These are phyloP conservation scores for Metacarcinus magister DNA, from an alignment of 2,888 invertebrate species.

Conservation along the genomic window DNA sequence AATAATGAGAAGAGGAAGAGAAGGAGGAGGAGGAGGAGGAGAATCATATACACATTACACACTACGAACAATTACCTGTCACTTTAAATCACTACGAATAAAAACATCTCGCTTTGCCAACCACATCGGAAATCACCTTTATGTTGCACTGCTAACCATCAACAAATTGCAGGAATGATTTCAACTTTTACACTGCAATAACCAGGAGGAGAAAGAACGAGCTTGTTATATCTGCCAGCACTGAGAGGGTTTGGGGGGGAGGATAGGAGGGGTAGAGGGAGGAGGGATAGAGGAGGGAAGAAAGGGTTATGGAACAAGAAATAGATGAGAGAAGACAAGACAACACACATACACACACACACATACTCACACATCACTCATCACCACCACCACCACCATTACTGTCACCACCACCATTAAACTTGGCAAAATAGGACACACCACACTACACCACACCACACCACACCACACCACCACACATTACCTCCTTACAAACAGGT, in stretches of 20 bases:
- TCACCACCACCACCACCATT: background rate
- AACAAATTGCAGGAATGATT: background rate
- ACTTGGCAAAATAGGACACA: background rate
- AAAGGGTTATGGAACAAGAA: background rate
- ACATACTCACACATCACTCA: background rate
- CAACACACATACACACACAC: background rate
- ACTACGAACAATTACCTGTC: background rate
- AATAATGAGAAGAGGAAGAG: background rate
- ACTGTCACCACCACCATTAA: background rate
- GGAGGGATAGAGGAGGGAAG: background rate
- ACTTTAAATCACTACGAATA: background rate
- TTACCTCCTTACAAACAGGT: background rate
- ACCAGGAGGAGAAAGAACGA: background rate
- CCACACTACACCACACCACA: background rate
- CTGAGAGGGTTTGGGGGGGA: background rate
- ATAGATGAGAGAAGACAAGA: background rate
- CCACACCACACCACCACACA: too few relatives aligned
- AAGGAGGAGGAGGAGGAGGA: background rate
- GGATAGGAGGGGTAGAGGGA: background rate
- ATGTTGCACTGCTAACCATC: background rate
- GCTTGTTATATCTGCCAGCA: background rate
- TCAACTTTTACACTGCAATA: background rate
- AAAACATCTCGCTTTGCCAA: background rate
- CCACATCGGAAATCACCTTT: background rate
- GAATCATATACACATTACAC: constrained; percentile 26